phyloP scores from a whole-genome alignment of 2,113 vertebrate species.

The human region DNA sequence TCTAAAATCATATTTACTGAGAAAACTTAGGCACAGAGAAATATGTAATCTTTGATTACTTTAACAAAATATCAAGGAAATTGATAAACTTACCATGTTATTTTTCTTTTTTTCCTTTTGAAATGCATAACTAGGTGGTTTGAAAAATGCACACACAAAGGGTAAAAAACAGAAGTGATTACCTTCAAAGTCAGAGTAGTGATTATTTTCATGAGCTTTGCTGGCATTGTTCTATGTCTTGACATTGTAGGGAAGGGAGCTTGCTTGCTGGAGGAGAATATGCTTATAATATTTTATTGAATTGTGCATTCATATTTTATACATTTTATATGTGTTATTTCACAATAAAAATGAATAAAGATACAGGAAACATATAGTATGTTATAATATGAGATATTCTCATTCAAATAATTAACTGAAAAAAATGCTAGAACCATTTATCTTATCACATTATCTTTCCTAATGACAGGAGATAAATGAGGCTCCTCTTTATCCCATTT shows the following conservation, averaged over 20 bases:
- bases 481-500: neutral
- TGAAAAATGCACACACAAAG: neutral
- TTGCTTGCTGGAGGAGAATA: neutral
- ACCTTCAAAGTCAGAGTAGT: neutral
- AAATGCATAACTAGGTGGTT: neutral
- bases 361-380: neutral
- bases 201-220: neutral
- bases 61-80: neutral
- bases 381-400: neutral
- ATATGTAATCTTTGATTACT: neutral
- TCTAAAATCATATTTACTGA: neutral
- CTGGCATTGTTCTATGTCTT: neutral
- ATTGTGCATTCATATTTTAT: neutral
- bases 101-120: neutral
- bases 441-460: neutral
- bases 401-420: neutral
- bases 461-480: constrained; percentile 43
- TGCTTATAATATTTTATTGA: neutral
- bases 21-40: neutral
- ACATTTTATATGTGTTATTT: neutral
- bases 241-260: neutral
- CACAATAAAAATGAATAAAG: neutral
- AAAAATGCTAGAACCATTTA: neutral
- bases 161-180: neutral
- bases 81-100: fast-evolving